These are phyloP conservation scores for Tupaia tana DNA, from an alignment of 2,113 vertebrate genomes.

Conservation along the genomic window DNA sequence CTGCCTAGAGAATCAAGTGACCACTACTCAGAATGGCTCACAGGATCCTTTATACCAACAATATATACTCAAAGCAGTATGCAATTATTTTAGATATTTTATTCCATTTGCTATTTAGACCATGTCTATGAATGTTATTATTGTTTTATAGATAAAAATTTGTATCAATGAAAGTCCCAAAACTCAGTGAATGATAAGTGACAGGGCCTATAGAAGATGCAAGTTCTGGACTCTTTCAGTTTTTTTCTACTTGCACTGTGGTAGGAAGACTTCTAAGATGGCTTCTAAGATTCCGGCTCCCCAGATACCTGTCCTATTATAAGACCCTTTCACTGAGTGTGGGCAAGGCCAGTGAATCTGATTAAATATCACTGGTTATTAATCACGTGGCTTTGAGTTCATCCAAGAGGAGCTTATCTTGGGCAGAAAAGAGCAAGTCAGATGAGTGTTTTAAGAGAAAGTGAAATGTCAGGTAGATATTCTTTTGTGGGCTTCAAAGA, in stretches of 20 bases:
- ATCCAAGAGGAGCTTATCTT: not conserved
- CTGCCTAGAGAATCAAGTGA: not conserved
- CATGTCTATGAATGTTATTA: not conserved
- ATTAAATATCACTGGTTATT: not conserved
- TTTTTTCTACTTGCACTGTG: not conserved
- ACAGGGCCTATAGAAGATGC: not conserved
- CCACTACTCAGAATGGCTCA: not conserved
- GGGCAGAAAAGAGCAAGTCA: not conserved
- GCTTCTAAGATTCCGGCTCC: not conserved
- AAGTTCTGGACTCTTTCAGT: not conserved
- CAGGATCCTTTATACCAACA: not conserved
- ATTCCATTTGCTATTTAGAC: not conserved
- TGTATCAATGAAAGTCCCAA: not conserved
- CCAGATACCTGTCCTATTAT: not conserved
- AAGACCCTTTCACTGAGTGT: not conserved
- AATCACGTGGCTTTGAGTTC: not conserved
- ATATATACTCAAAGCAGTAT: not conserved
- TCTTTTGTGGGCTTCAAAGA: not conserved
- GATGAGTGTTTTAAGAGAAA: not conserved
- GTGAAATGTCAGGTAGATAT: not conserved
- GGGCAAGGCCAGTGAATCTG: not conserved
- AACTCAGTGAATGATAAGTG: not conserved
- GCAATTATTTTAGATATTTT: not conserved
- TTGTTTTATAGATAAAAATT: constrained; percentile 1
- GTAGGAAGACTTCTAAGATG: not conserved